Evolutionary conservation across 2,888 invertebrate genomes (phyloP).

Genomic region (Drosophila paranaensis): DNA sequence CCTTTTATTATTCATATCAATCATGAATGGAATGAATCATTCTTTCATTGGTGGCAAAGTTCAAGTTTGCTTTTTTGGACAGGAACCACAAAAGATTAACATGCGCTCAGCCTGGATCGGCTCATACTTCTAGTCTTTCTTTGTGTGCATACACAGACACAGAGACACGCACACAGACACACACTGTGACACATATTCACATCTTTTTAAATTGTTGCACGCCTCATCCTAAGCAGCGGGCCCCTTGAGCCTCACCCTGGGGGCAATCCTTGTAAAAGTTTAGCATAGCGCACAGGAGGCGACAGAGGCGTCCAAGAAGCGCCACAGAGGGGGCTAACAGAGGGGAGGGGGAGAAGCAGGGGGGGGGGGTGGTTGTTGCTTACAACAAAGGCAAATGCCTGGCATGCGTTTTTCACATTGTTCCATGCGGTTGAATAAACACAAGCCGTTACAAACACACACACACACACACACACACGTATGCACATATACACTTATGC

Average conservation of each 20-base stretch:
- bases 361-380: conserved; percentile 2
- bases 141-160: conserved; percentile 15
- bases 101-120: conserved; percentile 58
- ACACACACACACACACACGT: conserved; percentile 18
- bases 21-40: conserved; percentile 52
- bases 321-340: not conserved
- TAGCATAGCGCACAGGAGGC: conserved; percentile 56
- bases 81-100: conserved; percentile 63
- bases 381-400: conserved; percentile 61
- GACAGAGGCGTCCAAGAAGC: not conserved
- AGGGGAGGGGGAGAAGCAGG: not conserved
- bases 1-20: conserved; percentile 42
- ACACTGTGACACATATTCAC: conserved; percentile 37
- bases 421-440: conserved; percentile 77
- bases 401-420: conserved; percentile 77
- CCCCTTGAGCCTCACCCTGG: conserved; percentile 37
- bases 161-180: conserved; percentile 7
- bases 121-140: conserved; percentile 47
- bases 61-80: conserved; percentile 62
- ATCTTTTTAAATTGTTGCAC: conserved; percentile 70
- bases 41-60: conserved; percentile 60
- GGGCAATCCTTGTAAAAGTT: conserved; percentile 72
- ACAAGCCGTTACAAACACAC: conserved; percentile 55
- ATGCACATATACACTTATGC: conserved; percentile 33
- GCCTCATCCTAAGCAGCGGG: conserved; percentile 46